Evolutionary conservation across 2,113 vertebrate genomes (phyloP).

Genomic region (Origma solitaria): DNA sequence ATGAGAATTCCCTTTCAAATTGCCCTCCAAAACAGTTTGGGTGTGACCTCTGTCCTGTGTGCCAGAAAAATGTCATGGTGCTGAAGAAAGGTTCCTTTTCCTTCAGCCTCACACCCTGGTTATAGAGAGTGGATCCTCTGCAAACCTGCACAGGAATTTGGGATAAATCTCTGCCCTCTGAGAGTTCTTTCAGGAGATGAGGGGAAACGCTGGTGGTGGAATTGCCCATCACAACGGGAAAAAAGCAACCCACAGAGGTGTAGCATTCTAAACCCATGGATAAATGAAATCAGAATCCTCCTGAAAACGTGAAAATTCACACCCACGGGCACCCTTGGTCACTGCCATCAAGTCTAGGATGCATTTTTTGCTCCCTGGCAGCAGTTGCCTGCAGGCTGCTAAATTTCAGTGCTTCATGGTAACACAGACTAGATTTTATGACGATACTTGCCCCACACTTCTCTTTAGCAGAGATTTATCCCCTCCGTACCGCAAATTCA

Average conservation of each 20-base stretch:
- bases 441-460: neutral
- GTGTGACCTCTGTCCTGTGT: neutral
- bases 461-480: neutral
- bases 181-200: neutral
- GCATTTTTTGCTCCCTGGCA: neutral
- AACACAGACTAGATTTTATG: neutral
- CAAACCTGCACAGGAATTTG: neutral
- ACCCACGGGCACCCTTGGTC: neutral
- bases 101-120: neutral
- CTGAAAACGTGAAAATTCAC: neutral
- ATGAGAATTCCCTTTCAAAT: neutral
- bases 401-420: neutral
- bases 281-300: neutral
- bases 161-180: neutral
- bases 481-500: rapidly evolving
- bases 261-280: neutral
- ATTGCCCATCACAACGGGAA: neutral
- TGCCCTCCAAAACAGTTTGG: neutral
- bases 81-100: neutral
- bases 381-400: neutral
- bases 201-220: neutral
- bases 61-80: rapidly evolving
- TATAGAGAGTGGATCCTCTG: neutral
- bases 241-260: neutral
- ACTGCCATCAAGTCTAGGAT: neutral